Conservation (phyloP, 2,888 invertebrate genomes). For the Lampropteryx suffumata region DNA sequence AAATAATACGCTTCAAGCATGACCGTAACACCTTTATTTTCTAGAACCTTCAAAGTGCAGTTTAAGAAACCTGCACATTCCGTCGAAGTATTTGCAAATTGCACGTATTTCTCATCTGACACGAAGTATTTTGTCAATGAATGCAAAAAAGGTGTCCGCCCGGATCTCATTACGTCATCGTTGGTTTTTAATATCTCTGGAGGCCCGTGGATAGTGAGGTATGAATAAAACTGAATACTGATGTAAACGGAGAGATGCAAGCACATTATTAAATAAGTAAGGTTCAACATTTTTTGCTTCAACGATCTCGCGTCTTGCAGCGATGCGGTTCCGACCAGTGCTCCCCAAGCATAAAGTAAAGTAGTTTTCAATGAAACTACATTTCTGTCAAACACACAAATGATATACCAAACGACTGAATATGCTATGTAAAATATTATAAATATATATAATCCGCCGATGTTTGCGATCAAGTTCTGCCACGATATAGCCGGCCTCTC, state of each 20-base stretch:
- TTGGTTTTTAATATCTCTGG: constrained; percentile 52
- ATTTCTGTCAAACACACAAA: constrained; percentile 47
- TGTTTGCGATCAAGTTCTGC: constrained; percentile 51
- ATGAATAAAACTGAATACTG: constrained; percentile 60
- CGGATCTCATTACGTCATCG: constrained; percentile 54
- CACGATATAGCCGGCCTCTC: constrained; percentile 54
- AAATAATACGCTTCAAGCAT: constrained; percentile 49
- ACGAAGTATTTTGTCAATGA: constrained; percentile 50
- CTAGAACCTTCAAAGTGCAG: constrained; percentile 44
- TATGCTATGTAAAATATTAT: constrained; percentile 56
- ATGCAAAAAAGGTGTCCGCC: constrained; percentile 46
- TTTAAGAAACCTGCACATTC: constrained; percentile 50
- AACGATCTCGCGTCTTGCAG: constrained; percentile 49
- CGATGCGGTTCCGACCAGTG: constrained; percentile 53
- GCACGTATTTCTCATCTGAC: constrained; percentile 47
- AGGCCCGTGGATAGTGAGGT: constrained; percentile 58
- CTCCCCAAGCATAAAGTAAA: constrained; percentile 58
- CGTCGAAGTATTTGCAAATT: constrained; percentile 47
- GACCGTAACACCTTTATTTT: constrained; percentile 54
- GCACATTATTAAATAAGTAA: constrained; percentile 54
- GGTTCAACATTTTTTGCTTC: constrained; percentile 61
- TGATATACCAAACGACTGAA: constrained; percentile 48
- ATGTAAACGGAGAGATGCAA: constrained; percentile 59
- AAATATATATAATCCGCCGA: constrained; percentile 56
- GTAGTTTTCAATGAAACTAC: constrained; percentile 43